Evolutionary conservation across 2,888 invertebrate genomes (phyloP).

Genomic region (Diaphora mendica): DNA sequence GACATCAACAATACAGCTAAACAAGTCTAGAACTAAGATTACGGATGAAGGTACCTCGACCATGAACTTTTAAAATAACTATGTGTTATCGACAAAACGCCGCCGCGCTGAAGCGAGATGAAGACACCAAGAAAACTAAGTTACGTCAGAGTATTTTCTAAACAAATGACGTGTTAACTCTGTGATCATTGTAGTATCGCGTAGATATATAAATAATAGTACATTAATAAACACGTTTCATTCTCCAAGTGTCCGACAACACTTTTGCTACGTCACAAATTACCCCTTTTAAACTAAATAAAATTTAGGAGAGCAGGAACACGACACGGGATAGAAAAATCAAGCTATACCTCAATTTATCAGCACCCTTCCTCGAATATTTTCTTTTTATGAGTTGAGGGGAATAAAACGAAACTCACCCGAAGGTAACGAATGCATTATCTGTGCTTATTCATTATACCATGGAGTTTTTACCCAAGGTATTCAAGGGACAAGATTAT

Average conservation of each 20-base stretch:
- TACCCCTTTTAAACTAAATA: no score
- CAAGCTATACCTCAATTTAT: no score
- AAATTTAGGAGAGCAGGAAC: no score
- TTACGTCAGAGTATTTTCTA: conserved; percentile 32
- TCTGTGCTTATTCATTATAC: no score
- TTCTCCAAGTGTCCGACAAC: neutral
- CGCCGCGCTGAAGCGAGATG: conserved; percentile 27
- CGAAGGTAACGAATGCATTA: no score
- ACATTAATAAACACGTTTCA: neutral
- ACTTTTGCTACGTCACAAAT: no score
- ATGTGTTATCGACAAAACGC: neutral
- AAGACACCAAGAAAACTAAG: conserved; percentile 24
- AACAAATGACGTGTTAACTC: conserved; percentile 30
- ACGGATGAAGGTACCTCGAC: conserved; percentile 32
- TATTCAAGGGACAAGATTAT: neutral
- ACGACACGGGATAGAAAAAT: no score
- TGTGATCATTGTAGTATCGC: conserved; percentile 10
- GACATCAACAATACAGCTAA: neutral
- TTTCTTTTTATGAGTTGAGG: no score
- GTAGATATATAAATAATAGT: neutral
- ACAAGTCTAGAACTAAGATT: conserved; percentile 21
- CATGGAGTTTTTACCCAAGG: no score
- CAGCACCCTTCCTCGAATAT: no score
- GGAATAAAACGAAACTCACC: no score
- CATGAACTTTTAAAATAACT: conserved; percentile 48